These are phyloP conservation scores for Papio anubis DNA, from an alignment of 2,113 vertebrate genomes.

Conservation along the genomic window DNA sequence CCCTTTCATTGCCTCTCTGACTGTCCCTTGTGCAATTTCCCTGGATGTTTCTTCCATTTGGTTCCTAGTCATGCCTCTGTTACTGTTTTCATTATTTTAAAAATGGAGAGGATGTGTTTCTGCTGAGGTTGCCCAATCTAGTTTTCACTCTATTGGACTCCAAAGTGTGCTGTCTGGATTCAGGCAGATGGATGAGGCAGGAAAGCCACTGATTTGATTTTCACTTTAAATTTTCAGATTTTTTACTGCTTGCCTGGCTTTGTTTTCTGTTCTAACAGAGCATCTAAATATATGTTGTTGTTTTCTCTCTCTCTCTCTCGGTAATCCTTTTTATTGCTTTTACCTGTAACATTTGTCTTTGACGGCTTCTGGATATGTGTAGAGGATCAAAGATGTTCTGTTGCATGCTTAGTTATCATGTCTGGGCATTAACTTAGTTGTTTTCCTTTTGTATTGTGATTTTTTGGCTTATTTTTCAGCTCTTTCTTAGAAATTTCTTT, in stretches of 20 bases:
- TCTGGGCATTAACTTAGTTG: background rate
- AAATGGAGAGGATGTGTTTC: conserved; percentile 73
- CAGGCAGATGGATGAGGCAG: conserved; percentile 56
- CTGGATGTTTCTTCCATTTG: conserved; percentile 55
- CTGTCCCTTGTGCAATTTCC: conserved; percentile 47
- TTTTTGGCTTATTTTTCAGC: background rate
- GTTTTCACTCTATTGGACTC: conserved; percentile 71
- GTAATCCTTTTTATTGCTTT: conserved; percentile 26
- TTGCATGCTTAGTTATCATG: background rate
- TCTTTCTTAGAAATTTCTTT: background rate
- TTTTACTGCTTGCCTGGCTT: conserved; percentile 41
- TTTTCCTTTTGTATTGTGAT: background rate
- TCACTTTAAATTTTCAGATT: conserved; percentile 59
- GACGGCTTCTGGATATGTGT: background rate
- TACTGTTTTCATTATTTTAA: conserved; percentile 75
- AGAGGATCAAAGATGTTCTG: conserved; percentile 23
- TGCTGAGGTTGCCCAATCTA: conserved; percentile 63
- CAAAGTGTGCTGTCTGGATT: conserved; percentile 45
- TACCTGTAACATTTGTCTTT: conserved; percentile 41
- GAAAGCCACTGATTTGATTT: conserved; percentile 69
- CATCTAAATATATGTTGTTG: conserved; percentile 31
- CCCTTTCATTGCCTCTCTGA: conserved; percentile 24
- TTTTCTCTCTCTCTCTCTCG: background rate
- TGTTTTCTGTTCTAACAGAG: conserved; percentile 56
- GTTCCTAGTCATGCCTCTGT: conserved; percentile 73